Evolutionary conservation across 2,113 vertebrate species (phyloP), one percentile per base, ranked within the genome.

Genomic region (Cyphomyrus plagiostoma): DNA sequence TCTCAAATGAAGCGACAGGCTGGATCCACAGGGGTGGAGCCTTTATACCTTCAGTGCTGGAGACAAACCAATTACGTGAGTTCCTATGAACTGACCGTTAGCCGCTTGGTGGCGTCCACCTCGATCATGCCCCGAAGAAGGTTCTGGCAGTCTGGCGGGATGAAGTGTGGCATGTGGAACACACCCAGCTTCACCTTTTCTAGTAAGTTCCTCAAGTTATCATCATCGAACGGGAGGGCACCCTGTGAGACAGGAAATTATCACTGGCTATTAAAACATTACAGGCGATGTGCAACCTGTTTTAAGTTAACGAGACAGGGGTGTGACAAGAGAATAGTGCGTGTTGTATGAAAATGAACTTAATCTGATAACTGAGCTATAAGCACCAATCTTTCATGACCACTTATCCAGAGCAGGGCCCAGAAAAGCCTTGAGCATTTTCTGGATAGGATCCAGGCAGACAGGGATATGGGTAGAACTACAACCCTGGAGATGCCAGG

Each of bases 101-200:
- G 95, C 90, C 98, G 95, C 95, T 99, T 98, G 84, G 95, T 93
- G 62, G 98, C 97, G 45, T 98, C 98, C 96, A 98, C 97, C 93
- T 99, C 97, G 85, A 99, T 99, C 98, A 98, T 98, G 90, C 98
- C 98, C 3, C 96, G 96, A 89, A 98, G 95, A 66, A 99, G 97
- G 94, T 97, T 98, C 95, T 98, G 98, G 94, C 98, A 99, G 92
- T 99, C 98, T 0, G 97, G 97, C 1, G 98, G 98, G 92, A 99
- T 99, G 93, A 99, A 98, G 95, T 99, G 97, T 19, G 98, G 98
- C 97, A 98, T 97, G 95, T 97, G 97, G 95, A 97, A 97, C 90
- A 97, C 96, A 23, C 97, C 97, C 91, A 96, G 96, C 93, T 97
- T 97, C 95, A 98, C 96, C 90, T 97, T 96, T 94, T 97, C 96